Evolutionary conservation across 2,888 invertebrate species (phyloP).

Genomic region (Sesia bembeciformis): DNA sequence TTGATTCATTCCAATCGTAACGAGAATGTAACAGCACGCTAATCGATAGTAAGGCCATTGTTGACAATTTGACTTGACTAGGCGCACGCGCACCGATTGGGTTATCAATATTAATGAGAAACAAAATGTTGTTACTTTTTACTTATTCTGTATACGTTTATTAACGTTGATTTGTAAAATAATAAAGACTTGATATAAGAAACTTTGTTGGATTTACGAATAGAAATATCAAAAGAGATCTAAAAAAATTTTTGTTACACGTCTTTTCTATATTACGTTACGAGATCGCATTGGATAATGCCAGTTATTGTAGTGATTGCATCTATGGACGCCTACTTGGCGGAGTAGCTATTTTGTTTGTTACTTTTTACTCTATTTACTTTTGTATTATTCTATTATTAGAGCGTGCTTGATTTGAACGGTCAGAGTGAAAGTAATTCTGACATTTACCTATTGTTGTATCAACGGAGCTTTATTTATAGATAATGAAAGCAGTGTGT

Average conservation of each 20-base stretch:
- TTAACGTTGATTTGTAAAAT: not conserved
- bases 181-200: not conserved
- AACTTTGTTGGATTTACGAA: not conserved
- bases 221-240: not conserved
- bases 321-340: constrained; percentile 11
- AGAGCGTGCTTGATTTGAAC: constrained; percentile 12
- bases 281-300: not conserved
- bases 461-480: constrained; percentile 25
- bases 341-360: constrained; percentile 15
- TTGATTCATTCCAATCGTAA: constrained; percentile 38
- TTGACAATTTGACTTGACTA: constrained; percentile 4
- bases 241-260: not conserved
- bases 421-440: constrained; percentile 30
- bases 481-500: constrained; percentile 23
- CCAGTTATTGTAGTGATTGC: constrained; percentile 19
- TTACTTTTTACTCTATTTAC: constrained; percentile 24
- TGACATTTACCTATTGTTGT: constrained; percentile 32
- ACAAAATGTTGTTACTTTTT: not conserved
- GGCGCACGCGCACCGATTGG: constrained; percentile 5
- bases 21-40: constrained; percentile 29
- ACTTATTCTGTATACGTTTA: not conserved
- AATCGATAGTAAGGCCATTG: constrained; percentile 18
- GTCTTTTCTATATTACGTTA: not conserved
- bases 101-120: constrained; percentile 10
- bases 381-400: constrained; percentile 16